Base-by-base conservation (phyloP, 2,797 vertebrate species). In the Alauda arvensis region DNA sequence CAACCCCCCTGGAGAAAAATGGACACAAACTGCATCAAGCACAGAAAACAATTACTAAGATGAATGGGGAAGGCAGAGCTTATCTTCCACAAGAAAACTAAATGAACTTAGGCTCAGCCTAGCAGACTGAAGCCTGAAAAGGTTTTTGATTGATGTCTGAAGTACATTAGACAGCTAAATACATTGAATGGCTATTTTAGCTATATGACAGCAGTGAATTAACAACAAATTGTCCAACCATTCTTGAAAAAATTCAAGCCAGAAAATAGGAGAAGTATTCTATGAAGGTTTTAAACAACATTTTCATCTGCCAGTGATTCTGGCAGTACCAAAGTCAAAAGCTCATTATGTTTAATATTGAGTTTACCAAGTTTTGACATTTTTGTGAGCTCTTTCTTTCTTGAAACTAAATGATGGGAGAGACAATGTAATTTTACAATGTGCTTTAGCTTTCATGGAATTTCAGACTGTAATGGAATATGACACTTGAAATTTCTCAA, bases 1-100 rank as follows among this genome's bases (percentile, higher is more conserved):
- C 65, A 82, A 6, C 18, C 15, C 31, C 17, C 17, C 2, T 45
- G 17, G 26, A 93, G 85, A 95, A 88, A 95, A 92, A 95, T 71
- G 77, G 85, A 83, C 4, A 4, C 37, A 75, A 91, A 90, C 56
- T 52, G 55, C 19, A 93, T 88, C 62, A 69, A 81, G 77, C 83
- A 71, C 67, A 89, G 85, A 94, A 93, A 94, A 94, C 87, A 90
- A 87, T 88, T 93, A 92, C 82, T 40, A 60, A 92, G 90, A 92
- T 49, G 42, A 93, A 93, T 88, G 83, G 24, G 42, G 69, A 90
- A 81, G 55, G 79, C 87, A 93, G 69, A 83, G 70, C 66, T 87
- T 88, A 88, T 82, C 88, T 92, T 90, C 56, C 56, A 78, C 45
- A 56, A 83, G 48, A 87, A 90, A 90, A 87, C 82, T 49, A 91